phyloP scores from a whole-genome alignment of 2,797 vertebrate species.

The Neomorphus geoffroyi region DNA sequence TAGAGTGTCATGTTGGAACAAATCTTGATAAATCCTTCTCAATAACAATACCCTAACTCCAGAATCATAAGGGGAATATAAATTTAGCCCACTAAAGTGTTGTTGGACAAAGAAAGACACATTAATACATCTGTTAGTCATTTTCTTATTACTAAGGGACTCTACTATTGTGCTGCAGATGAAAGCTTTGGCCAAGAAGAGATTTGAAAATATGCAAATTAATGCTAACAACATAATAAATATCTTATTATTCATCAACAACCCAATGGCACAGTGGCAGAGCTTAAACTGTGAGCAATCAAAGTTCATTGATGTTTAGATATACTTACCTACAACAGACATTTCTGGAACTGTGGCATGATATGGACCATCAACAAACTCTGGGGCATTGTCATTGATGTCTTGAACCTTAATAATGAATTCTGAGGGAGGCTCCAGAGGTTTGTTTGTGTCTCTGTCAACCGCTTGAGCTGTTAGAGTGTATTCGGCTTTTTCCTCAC shows the following conservation, averaged over 20 bases:
- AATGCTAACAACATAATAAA: conserved; percentile 69
- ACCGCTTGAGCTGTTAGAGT: conserved; percentile 94
- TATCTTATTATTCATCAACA: conserved; percentile 43
- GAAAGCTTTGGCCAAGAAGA: conserved; percentile 53
- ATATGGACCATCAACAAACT: conserved; percentile 93
- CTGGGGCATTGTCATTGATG: conserved; percentile 97
- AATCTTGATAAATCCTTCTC: conserved; percentile 77
- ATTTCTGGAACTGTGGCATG: conserved; percentile 93
- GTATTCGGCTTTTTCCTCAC: conserved; percentile 97
- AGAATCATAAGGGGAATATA: conserved; percentile 55
- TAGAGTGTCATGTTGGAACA: conserved; percentile 67
- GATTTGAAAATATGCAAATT: conserved; percentile 73
- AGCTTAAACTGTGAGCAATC: neutral
- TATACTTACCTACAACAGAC: conserved; percentile 92
- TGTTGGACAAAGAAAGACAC: conserved; percentile 53
- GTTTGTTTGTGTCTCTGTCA: conserved; percentile 89
- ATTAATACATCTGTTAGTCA: conserved; percentile 67
- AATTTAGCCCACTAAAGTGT: conserved; percentile 64
- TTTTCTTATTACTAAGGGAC: conserved; percentile 59
- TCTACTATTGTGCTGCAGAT: conserved; percentile 29
- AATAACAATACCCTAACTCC: conserved; percentile 61
- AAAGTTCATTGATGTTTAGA: neutral
- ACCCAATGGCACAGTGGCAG: neutral
- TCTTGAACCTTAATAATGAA: conserved; percentile 99
- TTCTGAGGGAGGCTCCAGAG: conserved; percentile 93